Conservation (phyloP, 2,113 vertebrate species). For the Castor canadensis region DNA sequence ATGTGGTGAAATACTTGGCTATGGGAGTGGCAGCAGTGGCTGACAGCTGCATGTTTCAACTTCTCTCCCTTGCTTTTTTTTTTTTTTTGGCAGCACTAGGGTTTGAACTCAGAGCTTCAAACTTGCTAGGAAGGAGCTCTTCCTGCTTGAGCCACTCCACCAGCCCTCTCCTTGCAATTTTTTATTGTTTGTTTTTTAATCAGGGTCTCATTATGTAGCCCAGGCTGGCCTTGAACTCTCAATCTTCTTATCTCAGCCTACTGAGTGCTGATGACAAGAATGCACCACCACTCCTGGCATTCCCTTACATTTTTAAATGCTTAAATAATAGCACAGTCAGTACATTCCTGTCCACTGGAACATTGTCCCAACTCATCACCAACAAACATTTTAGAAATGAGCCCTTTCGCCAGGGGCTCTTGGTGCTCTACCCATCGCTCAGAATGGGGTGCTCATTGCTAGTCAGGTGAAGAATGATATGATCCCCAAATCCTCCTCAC, state of each 20-base stretch:
- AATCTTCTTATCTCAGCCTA: not conserved
- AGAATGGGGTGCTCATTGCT: not conserved
- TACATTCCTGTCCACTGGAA: not conserved
- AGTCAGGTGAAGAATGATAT: not conserved
- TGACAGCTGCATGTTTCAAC: constrained; percentile 84
- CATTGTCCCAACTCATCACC: not conserved
- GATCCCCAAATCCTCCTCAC: not conserved
- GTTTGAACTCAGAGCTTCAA: no score
- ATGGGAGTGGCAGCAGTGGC: constrained; percentile 83
- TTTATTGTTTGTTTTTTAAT: not conserved
- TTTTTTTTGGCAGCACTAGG: no score
- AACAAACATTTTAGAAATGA: not conserved
- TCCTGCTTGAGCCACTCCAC: no score
- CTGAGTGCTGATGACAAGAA: not conserved
- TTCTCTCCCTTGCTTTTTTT: not conserved
- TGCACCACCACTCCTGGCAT: not conserved
- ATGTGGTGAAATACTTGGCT: constrained; percentile 86
- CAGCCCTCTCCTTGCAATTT: no score
- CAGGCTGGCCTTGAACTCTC: not conserved
- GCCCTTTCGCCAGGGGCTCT: not conserved
- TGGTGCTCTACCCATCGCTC: not conserved
- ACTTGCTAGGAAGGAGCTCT: no score
- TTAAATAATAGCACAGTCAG: not conserved
- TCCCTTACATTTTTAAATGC: not conserved
- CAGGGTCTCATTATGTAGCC: not conserved